Base-by-base conservation (phyloP, 2,888 invertebrate genomes). In the Spatulosminthurus flaviceps region DNA sequence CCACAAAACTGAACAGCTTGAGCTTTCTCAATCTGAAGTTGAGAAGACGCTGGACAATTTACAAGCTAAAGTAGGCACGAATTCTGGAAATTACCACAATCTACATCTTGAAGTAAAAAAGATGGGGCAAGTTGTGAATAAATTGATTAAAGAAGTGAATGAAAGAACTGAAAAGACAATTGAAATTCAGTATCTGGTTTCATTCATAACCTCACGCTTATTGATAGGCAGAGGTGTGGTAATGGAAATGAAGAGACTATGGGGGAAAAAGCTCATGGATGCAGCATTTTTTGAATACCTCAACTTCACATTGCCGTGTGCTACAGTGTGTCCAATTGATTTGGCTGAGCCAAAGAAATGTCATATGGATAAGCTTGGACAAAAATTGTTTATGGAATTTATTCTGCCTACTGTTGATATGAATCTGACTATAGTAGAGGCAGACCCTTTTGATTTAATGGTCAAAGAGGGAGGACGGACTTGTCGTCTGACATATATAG, bases 381-480 rank as follows among this genome's bases (percentile, higher is more conserved):
- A 28, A 13, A 61, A 66, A 22, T 9, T 77, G 9, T 29, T 67
- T 26, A 2, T 77, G 11, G 16, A 41, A 5, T 66, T 77, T 24
- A 1, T 19, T 5, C 42, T 22, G 1, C 77, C 77, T 11, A 9
- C 41, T 2, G 24, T 69, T 2, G 34, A 69, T 60, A 60, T 9
- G 16, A 4, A 9, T 13, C 43, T 77, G 26, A 43, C 13, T 13
- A 2, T 77, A 0, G 7, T 77, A 16, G 34, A 77, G 42, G 69
- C 77, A 1, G 77, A 77, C n/a, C 69, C 77, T 5, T 77, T 77
- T n/a, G 51, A 43, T n/a, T 43, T 77, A 1, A 69, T 69, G 67
- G 2, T 28, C 4, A 43, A 7, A 26, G 28, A 76, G 22, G 26
- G n/a, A 9, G 43, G 69, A 41, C 4, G 7, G 19, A 43, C 60